Evolutionary conservation across 2,888 invertebrate species (phyloP), one percentile per base, ranked within the genome.

Genomic region (Amorpha juglandis): DNA sequence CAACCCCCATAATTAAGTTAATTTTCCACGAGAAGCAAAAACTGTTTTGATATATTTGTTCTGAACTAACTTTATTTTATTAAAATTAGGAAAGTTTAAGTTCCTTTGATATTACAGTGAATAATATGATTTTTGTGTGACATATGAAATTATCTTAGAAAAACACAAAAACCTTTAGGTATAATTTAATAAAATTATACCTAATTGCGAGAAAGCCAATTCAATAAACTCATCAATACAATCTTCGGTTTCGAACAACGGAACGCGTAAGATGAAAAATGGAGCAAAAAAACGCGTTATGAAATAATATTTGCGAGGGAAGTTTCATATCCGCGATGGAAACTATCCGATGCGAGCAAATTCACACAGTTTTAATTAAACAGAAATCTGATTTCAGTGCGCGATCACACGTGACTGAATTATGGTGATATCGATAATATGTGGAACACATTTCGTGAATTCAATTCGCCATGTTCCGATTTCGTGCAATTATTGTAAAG

Each of bases 281-380:
- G 6, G 42, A 58, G 6, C 58, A 58, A 38, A 58, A 69, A 69
- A 69, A 68, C 66, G 62, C 47, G 48, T 35, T 50, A 62, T 66
- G 69, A 72, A 70, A 73, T 71, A 58, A 71, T 72, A 69, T 72
- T 75, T 71, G 65, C 71, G 67, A 67, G 70, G 70, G 68, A 73
- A 71, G 68, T 73, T 80, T 78, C 73, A 78, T 79, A 78, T 77
- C 74, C 73, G 74, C 69, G 47, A 62, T 64, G 71, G 68, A 71
- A 73, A 76, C 70, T 74, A 77, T 76, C 67, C 70, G 74, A 70
- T 69, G 66, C 64, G 70, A 72, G 67, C 66, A 75, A 67, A 75
- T 74, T 73, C 77, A 76, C 33, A 70, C 68, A 68, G 74, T 79
- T 84, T 85, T 83, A 83, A 86, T 86, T 83, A 82, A 84, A 83